Percentiles rank a stretch among this genome's conserved stretches.
Evolutionary conservation across 2,797 vertebrate genomes (phyloP).

Genomic region (Prunella strophiata): DNA sequence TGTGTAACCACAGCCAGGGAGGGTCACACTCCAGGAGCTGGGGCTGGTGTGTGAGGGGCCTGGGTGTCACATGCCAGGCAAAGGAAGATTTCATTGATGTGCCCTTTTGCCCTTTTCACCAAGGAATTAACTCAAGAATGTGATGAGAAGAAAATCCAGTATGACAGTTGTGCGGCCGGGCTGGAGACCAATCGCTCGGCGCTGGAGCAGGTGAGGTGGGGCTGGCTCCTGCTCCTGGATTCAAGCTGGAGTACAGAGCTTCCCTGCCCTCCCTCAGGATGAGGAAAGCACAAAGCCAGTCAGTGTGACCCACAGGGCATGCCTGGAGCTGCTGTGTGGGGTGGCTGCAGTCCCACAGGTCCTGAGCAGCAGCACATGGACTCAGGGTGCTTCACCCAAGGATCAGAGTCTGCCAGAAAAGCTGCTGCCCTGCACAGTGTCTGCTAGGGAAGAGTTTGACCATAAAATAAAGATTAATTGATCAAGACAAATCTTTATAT

Average conservation of each 20-base stretch:
- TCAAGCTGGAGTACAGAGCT: not conserved
- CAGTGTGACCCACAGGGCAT: not conserved
- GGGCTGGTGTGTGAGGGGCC: conserved; percentile 50
- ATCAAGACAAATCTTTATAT: not conserved
- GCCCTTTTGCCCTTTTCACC: conserved; percentile 54
- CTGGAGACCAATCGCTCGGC: conserved; percentile 92
- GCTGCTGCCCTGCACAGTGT: not conserved
- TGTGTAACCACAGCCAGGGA: not conserved
- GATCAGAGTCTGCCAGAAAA: not conserved
- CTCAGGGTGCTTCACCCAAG: not conserved
- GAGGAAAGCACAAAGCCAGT: not conserved
- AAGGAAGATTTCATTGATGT: conserved; percentile 47
- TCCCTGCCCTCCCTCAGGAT: not conserved
- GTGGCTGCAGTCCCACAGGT: not conserved
- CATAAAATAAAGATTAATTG: not conserved
- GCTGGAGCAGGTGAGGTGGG: conserved; percentile 88
- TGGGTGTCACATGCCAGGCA: conserved; percentile 36
- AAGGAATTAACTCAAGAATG: conserved; percentile 91
- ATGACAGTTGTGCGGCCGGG: conserved; percentile 93
- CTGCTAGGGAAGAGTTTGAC: not conserved
- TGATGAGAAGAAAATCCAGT: conserved; percentile 91
- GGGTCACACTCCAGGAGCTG: conserved; percentile 36
- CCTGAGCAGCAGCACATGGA: not conserved
- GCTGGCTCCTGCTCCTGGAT: not conserved
- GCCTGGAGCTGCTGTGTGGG: not conserved